Conservation (phyloP, 2,113 vertebrate species). For the Phodopus roborovskii region DNA sequence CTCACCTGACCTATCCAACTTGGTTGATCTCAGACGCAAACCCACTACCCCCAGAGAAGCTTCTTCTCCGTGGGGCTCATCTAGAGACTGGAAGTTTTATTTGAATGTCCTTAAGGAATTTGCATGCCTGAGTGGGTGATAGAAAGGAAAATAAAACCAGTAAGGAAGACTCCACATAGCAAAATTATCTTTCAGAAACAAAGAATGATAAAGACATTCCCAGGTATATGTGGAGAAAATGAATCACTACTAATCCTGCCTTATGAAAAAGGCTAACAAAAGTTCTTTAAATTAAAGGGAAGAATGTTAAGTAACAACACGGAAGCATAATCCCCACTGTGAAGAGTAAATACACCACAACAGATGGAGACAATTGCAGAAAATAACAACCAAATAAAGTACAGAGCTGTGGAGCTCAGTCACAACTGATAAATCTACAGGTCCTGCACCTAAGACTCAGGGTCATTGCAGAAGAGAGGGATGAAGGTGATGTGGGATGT, state of each 20-base stretch:
- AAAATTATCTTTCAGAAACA: not conserved
- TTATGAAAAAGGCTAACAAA: not conserved
- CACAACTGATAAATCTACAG: not conserved
- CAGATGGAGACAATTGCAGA: not conserved
- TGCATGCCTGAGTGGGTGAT: not conserved
- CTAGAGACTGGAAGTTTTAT: not conserved
- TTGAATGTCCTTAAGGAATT: not conserved
- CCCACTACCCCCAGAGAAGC: not conserved
- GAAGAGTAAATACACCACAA: not conserved
- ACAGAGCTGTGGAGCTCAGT: not conserved
- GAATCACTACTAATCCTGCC: not conserved
- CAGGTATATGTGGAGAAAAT: not conserved
- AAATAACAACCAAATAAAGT: not conserved
- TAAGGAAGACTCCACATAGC: not conserved
- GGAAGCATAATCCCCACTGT: not conserved
- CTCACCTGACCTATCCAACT: not conserved
- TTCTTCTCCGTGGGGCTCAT: not conserved
- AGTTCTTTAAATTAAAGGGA: not conserved
- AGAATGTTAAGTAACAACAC: not conserved
- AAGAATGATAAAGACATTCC: not conserved
- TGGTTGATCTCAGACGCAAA: not conserved
- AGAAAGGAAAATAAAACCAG: not conserved
- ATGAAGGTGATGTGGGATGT: too few species aligned
- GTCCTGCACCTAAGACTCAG: not conserved
- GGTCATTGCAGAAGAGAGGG: not conserved